Conservation (phyloP, 2,888 invertebrate species). For the Helleia helle region DNA sequence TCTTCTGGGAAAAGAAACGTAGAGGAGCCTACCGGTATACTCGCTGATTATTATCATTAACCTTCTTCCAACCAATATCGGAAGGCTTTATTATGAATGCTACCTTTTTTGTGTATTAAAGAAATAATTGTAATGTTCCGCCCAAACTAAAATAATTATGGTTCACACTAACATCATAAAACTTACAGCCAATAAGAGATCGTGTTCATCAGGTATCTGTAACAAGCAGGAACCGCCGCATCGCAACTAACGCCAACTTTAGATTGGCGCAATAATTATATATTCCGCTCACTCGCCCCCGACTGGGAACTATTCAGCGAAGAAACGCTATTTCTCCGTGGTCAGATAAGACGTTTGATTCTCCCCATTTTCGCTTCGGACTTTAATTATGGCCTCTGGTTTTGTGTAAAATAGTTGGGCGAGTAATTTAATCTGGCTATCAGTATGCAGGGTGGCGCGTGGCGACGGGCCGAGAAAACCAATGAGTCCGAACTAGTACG, state of each 20-base stretch:
- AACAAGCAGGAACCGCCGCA: conserved; percentile 29
- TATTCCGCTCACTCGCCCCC: conserved; percentile 72
- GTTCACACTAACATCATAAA: conserved; percentile 8
- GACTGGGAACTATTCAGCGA: conserved; percentile 64
- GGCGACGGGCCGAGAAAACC: conserved; percentile 33
- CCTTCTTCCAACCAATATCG: too few relatives aligned
- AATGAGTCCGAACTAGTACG: conserved; percentile 21
- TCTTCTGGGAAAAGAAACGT: too few relatives aligned
- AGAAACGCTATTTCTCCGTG: conserved; percentile 68
- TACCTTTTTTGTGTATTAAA: too few relatives aligned
- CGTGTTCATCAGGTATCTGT: conserved; percentile 55
- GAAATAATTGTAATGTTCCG: too few relatives aligned
- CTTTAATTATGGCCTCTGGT: conserved; percentile 72
- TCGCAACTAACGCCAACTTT: conserved; percentile 49
- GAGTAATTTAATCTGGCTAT: conserved; percentile 71
- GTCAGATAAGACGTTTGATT: conserved; percentile 74
- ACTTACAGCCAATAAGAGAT: conserved; percentile 32
- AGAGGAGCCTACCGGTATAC: too few relatives aligned
- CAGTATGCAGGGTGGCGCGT: conserved; percentile 55
- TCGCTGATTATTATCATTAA: too few relatives aligned
- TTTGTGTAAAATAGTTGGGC: conserved; percentile 72
- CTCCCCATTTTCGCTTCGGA: conserved; percentile 62
- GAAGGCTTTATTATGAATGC: too few relatives aligned
- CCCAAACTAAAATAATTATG: conserved; percentile 6
- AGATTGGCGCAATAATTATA: conserved; percentile 69